Percentiles rank a stretch among this genome's conserved stretches.
Evolutionary conservation across 2,113 vertebrate genomes (phyloP).

Genomic region (Daboia siamensis): DNA sequence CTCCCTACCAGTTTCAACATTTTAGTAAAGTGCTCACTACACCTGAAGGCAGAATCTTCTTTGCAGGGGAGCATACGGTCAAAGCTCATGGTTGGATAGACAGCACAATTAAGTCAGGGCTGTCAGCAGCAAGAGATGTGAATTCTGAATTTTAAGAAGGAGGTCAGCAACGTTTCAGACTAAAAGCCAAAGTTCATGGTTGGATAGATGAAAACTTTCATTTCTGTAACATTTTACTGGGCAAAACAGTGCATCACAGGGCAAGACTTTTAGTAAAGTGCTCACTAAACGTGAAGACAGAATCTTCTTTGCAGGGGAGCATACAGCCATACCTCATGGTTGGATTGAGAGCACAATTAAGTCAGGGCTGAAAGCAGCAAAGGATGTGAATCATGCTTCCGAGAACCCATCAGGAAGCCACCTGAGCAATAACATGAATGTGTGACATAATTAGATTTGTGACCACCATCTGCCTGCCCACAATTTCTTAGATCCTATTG

Average conservation of each 20-base stretch:
- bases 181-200: too few species aligned
- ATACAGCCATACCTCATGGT: slow-evolving; percentile 70
- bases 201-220: too few species aligned
- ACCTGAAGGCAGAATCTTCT: slow-evolving; percentile 71
- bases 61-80: slow-evolving; percentile 79
- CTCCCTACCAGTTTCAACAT: slow-evolving; percentile 71
- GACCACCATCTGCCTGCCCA: not conserved
- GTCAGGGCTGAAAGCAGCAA: slow-evolving; percentile 74
- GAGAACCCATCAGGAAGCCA: not conserved
- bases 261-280: not conserved
- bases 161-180: not conserved
- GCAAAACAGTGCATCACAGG: not conserved
- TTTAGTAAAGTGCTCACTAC: slow-evolving; percentile 62
- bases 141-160: slow-evolving; percentile 39
- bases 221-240: not conserved
- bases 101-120: slow-evolving; percentile 74
- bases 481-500: not conserved
- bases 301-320: slow-evolving; percentile 80
- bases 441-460: not conserved
- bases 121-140: slow-evolving; percentile 74
- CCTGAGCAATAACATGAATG: not conserved
- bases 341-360: slow-evolving; percentile 82
- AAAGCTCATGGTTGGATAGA: slow-evolving; percentile 78
- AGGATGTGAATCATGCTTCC: slow-evolving; percentile 61
- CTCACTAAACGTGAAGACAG: slow-evolving; percentile 69